Evolutionary conservation across 2,797 vertebrate genomes (phyloP), one percentile per base, ranked within the genome.

Genomic region (Rachycentron canadum): DNA sequence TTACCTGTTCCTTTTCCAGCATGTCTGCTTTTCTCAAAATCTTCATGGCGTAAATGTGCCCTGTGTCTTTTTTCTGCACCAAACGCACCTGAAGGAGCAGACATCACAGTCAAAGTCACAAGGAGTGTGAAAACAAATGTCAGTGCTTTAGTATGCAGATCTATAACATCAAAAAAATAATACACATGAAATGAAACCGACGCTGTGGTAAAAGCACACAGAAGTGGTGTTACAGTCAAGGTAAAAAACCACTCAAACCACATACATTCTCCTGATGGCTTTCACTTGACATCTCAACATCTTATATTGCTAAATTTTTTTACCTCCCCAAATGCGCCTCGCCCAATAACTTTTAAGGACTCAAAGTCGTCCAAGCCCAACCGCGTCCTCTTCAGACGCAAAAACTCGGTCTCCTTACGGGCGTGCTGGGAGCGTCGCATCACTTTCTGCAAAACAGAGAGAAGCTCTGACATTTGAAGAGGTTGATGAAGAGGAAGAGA

Each of bases 41-140:
- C 93, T 99, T 99, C 98, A 99, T 99, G 88, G 98, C 98, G 58
- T 99, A 99, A 92, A 99, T 98, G 92, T 99, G 98, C 3, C 98
- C 98, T 0, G 98, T 99, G 90, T 99, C 98, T 90, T 99, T 99
- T 90, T 99, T 99, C 94, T 99, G 98, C 67, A 99, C 98, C 0
- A 99, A 91, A 50, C 98, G 97, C 3, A 99, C 98, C 98, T 99
- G 69, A 58, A 38, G 16, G 43, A 60, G 19, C 17, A 4, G 0
- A 71, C 14, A 30, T 26, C 0, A 63, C 28, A 30, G 41, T 41
- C 21, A 17, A 36, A 58, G 38, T 65, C 28, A 61, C 2, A 3
- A 9, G 4, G 8, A 41, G 14, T 38, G 23, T 17, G 0, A 28
- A 17, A 12, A 21, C 38, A 28, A 28, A 25, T 72, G 25, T 28